A percentile compares a stretch with the other conserved stretches of the same genome.
phyloP scores from a whole-genome alignment of 2,888 invertebrate genomes.

The Timema podura region DNA sequence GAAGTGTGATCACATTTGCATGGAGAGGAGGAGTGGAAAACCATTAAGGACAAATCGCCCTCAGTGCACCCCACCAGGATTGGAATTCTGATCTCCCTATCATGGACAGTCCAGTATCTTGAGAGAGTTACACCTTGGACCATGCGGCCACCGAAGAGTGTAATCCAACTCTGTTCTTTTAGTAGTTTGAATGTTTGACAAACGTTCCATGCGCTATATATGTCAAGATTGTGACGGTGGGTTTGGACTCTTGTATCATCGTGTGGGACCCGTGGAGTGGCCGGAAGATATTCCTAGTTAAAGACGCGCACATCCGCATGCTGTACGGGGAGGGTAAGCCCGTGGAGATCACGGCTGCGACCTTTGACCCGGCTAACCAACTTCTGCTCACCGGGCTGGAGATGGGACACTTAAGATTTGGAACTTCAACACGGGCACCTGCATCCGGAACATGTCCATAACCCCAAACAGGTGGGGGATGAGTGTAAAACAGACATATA shows the following conservation, averaged over 20 bases:
- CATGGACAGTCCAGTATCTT: too few relatives aligned
- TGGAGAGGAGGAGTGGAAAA: too few relatives aligned
- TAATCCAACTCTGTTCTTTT: too few relatives aligned
- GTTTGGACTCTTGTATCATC: slow-evolving; percentile 74
- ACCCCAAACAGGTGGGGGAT: slow-evolving; percentile 52
- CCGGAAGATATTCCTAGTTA: slow-evolving; percentile 59
- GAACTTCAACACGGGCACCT: slow-evolving; percentile 79
- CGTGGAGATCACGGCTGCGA: slow-evolving; percentile 71
- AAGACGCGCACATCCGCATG: slow-evolving; percentile 64
- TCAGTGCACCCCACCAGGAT: too few relatives aligned
- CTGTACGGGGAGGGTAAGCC: slow-evolving; percentile 62
- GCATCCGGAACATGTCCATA: slow-evolving; percentile 63
- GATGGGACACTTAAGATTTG: slow-evolving; percentile 77
- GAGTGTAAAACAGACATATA: too few relatives aligned
- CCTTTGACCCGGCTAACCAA: slow-evolving; percentile 70
- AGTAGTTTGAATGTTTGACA: too few relatives aligned
- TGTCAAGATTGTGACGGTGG: slow-evolving; percentile 61
- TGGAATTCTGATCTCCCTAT: too few relatives aligned
- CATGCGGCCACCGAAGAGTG: too few relatives aligned
- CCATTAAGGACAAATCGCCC: too few relatives aligned
- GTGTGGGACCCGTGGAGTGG: slow-evolving; percentile 77
- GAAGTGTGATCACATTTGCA: too few relatives aligned
- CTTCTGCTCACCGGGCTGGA: slow-evolving; percentile 70
- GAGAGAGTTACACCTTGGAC: too few relatives aligned
- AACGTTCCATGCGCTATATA: too few relatives aligned